Percentiles rank a stretch among this genome's conserved stretches.
Conservation (phyloP, 1,140 invertebrate genomes). For the Philopotamus ludificatus region DNA sequence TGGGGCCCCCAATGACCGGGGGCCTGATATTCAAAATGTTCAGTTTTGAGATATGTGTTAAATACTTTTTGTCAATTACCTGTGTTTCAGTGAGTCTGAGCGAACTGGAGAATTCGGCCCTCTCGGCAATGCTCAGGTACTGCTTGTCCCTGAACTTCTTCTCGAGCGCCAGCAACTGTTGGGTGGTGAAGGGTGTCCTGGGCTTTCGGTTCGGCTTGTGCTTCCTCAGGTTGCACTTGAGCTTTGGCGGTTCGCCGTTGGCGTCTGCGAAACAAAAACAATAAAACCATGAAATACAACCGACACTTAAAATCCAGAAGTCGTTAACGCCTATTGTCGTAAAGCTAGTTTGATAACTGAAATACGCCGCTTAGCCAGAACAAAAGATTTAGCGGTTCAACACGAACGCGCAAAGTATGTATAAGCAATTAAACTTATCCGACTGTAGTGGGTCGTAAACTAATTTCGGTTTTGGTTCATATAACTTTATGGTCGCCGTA, state of each 20-base stretch:
- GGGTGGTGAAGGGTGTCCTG: conserved; percentile 94
- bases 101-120: conserved; percentile 94
- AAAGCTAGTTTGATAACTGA: neutral
- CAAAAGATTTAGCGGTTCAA: conserved; percentile 25
- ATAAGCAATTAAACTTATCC: conserved; percentile 18
- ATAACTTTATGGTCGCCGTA: neutral
- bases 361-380: neutral
- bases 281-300: conserved; percentile 34
- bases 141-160: conserved; percentile 96
- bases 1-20: too few species aligned
- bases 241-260: conserved; percentile 72
- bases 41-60: too few species aligned
- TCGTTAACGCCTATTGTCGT: neutral
- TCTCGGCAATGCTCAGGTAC: conserved; percentile 93
- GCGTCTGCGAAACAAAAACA: conserved; percentile 57
- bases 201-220: conserved; percentile 96
- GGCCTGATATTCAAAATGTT: too few species aligned
- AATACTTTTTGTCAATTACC: conserved; percentile 52
- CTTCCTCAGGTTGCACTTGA: conserved; percentile 91
- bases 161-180: conserved; percentile 90
- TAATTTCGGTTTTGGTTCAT: neutral
- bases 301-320: too few species aligned
- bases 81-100: conserved; percentile 94
- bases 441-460: conserved; percentile 13
- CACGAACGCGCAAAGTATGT: conserved; percentile 2